A percentile compares a stretch with the other conserved stretches of the same genome.
phyloP scores from a whole-genome alignment of 2,888 invertebrate species.

The Zygaena filipendulae region DNA sequence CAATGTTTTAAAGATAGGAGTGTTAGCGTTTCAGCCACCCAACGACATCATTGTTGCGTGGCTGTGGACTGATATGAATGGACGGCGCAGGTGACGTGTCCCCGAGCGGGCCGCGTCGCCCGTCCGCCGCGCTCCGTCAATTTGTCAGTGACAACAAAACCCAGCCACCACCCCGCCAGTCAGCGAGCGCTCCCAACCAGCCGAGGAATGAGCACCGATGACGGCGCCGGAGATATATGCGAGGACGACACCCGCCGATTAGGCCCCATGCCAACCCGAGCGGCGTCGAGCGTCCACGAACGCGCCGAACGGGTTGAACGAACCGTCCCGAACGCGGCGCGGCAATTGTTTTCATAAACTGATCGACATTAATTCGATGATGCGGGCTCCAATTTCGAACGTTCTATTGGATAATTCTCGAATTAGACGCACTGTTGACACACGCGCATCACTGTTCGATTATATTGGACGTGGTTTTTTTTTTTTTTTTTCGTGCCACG shows the following conservation, averaged over 20 bases:
- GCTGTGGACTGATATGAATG: too few species aligned
- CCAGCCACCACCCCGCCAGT: constrained; percentile 53
- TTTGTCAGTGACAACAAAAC: constrained; percentile 44
- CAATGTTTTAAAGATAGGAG: too few species aligned
- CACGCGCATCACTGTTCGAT: constrained; percentile 9
- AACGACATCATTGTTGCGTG: too few species aligned
- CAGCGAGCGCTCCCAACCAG: constrained; percentile 46
- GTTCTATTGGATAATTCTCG: constrained; percentile 34
- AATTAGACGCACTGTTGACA: constrained; percentile 20
- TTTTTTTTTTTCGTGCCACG: not conserved
- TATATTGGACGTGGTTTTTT: not conserved
- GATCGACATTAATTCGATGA: constrained; percentile 43
- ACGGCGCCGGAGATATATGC: constrained; percentile 57
- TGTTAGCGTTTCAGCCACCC: too few species aligned
- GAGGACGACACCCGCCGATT: constrained; percentile 53
- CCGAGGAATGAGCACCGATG: constrained; percentile 59
- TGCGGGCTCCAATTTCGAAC: constrained; percentile 51
- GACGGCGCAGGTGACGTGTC: constrained; percentile 24
- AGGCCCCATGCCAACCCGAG: constrained; percentile 58
- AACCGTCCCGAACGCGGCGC: constrained; percentile 35
- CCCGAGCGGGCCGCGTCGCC: constrained; percentile 8
- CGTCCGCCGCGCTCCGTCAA: constrained; percentile 40
- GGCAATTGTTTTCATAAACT: constrained; percentile 63
- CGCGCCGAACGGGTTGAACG: constrained; percentile 55
- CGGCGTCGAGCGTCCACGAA: constrained; percentile 48